Base-by-base conservation (phyloP, 2,888 invertebrate species). In the Caenorhabditis sp. region DNA sequence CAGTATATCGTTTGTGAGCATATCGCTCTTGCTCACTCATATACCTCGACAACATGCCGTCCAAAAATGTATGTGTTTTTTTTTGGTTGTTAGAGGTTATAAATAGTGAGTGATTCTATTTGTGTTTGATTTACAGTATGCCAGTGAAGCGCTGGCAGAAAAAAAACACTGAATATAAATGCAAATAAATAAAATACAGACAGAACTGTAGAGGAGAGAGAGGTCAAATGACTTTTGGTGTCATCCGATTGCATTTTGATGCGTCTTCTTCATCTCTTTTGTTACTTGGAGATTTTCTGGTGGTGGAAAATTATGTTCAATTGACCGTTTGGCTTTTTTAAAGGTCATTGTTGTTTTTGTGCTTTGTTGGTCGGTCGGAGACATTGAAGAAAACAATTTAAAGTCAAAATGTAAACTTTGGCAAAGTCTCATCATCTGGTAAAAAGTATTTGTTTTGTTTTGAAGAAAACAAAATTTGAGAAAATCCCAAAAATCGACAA, bases 381-480 rank as follows among this genome's bases (percentile, higher is more conserved):
- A 43, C 10, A 43, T 12, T 60, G 36, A 2, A 23, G 53, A 51
- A 43, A 43, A 43, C 3, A 43, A 14, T 49, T 43, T 2, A 37
- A 62, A 51, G 43, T 62, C 55, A 17, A 55, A 37, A 31, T 21
- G 43, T 62, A 37, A 55, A 50, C 37, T 37, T 23, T 19, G 24
- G 19, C n/a, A 53, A 26, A 8, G 23, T 17, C 12, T 23, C 26
- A 54, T 31, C 10, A 31, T n/a, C 31, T 31, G 5, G 5, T 6
- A 31, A 31, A 6, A 10, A 4, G 10, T 31, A 10, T 31, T 31
- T 31, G 31, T 31, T 31, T 31, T 24, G 23, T 26, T 50, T 62
- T 62, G 53, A 31, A 23, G 53, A 24, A 54, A 26, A 53, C 61
- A 51, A 53, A n/a, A n/a, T n/a, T n/a, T n/a, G n/a, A n/a, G n/a